phyloP scores from a whole-genome alignment of 1,140 invertebrate species.

The Eueides isabella region DNA sequence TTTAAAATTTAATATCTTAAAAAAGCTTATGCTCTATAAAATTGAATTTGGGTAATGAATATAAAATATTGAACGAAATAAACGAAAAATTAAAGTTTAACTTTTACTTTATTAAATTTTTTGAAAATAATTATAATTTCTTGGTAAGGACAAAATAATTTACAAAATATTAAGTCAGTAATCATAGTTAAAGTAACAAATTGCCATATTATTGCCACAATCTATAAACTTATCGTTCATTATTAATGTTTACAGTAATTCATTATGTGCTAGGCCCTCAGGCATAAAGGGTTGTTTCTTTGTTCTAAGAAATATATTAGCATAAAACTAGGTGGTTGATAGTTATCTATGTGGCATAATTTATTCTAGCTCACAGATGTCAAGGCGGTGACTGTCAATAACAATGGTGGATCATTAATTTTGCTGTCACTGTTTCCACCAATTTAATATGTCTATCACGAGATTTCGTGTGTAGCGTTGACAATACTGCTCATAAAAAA shows the following conservation, averaged over 20 bases:
- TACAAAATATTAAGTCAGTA: neutral
- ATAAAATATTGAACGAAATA: neutral
- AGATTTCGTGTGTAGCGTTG: constrained; percentile 22
- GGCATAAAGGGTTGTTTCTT: constrained; percentile 4
- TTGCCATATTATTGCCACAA: neutral
- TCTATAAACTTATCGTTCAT: neutral
- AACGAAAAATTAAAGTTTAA: no score
- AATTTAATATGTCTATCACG: constrained; percentile 5
- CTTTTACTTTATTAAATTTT: neutral
- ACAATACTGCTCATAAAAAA: neutral
- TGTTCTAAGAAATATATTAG: constrained; percentile 3
- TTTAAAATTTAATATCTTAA: neutral
- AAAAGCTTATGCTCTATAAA: neutral
- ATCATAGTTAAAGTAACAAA: no score
- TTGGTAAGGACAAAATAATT: neutral
- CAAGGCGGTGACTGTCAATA: constrained; percentile 40
- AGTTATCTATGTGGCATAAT: neutral
- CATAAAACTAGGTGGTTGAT: constrained; percentile 3
- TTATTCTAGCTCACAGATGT: constrained; percentile 3
- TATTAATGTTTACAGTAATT: neutral
- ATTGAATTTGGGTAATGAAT: neutral
- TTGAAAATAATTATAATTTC: neutral
- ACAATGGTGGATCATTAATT: constrained; percentile 39
- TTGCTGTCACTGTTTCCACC: constrained; percentile 35
- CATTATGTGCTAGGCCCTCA: neutral